Conservation (phyloP, 2,113 vertebrate species). For the Poecilia latipinna region DNA sequence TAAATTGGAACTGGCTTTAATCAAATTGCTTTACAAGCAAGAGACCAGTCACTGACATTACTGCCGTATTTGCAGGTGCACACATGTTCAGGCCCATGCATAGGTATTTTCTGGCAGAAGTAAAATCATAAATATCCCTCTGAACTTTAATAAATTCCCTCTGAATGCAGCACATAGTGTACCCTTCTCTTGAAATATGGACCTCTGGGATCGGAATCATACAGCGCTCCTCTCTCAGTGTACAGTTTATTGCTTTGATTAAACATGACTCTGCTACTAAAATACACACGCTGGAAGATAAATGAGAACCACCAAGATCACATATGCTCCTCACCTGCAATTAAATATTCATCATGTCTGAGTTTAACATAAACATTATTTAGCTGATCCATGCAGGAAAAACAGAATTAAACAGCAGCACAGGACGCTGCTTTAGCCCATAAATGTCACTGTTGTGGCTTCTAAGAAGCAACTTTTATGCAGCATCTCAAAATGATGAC, state of each 20-base stretch:
- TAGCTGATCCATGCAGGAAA: constrained; percentile 26
- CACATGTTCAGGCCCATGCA: neutral
- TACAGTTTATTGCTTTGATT: constrained; percentile 65
- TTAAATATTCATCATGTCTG: constrained; percentile 26
- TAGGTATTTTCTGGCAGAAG: constrained; percentile 31
- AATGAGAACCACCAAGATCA: constrained; percentile 14
- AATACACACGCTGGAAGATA: constrained; percentile 20
- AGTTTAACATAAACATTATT: constrained; percentile 13
- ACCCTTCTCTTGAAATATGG: constrained; percentile 65
- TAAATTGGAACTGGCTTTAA: constrained; percentile 23
- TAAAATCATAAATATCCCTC: constrained; percentile 64
- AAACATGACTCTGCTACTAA: constrained; percentile 55
- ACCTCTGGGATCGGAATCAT: constrained; percentile 40
- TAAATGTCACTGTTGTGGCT: neutral
- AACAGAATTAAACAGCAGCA: constrained; percentile 5
- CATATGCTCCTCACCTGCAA: constrained; percentile 1
- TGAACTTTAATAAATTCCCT: constrained; percentile 59
- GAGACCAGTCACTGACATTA: no score
- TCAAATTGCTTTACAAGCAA: constrained; percentile 4
- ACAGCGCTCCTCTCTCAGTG: constrained; percentile 42
- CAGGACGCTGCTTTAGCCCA: neutral
- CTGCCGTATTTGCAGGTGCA: neutral
- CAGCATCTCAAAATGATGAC: no score
- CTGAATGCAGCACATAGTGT: constrained; percentile 52
- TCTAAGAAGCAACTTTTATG: neutral